Evolutionary conservation across 1,140 invertebrate species (phyloP).

Genomic region (Ceratitis capitata): DNA sequence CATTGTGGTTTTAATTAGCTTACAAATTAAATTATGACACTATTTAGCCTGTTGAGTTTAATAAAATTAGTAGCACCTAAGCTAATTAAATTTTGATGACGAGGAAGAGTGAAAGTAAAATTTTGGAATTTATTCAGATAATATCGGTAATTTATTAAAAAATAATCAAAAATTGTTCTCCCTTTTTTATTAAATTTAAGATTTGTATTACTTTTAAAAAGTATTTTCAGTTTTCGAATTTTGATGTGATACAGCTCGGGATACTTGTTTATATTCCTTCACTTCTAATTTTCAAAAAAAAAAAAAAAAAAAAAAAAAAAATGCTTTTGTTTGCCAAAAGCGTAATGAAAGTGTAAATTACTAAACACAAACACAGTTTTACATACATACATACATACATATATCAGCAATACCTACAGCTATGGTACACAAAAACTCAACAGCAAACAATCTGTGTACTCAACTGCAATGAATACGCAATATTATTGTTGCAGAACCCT

Average conservation of each 20-base stretch:
- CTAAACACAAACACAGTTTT: not conserved
- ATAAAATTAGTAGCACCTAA: not conserved
- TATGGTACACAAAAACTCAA: not conserved
- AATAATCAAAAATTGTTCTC: too few relatives aligned
- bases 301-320: not conserved
- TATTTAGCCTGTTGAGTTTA: not conserved
- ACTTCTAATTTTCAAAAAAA: too few relatives aligned
- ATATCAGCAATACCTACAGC: not conserved
- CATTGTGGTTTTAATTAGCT: not conserved
- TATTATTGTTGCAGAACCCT: not conserved
- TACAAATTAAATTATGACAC: not conserved
- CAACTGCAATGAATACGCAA: slow-evolving; percentile 6
- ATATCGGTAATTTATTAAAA: too few relatives aligned
- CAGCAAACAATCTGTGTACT: not conserved
- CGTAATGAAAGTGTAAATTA: slow-evolving; percentile 30
- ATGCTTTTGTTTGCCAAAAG: not conserved
- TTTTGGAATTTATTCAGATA: not conserved
- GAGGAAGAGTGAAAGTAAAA: not conserved
- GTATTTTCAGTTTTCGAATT: too few relatives aligned
- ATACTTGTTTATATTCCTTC: too few relatives aligned
- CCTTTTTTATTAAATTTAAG: too few relatives aligned
- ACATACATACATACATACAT: not conserved
- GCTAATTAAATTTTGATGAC: not conserved
- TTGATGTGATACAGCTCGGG: too few relatives aligned
- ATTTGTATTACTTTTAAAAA: too few relatives aligned